phyloP scores from a whole-genome alignment of 2,113 vertebrate genomes.

The Lamprotornis superbus region DNA sequence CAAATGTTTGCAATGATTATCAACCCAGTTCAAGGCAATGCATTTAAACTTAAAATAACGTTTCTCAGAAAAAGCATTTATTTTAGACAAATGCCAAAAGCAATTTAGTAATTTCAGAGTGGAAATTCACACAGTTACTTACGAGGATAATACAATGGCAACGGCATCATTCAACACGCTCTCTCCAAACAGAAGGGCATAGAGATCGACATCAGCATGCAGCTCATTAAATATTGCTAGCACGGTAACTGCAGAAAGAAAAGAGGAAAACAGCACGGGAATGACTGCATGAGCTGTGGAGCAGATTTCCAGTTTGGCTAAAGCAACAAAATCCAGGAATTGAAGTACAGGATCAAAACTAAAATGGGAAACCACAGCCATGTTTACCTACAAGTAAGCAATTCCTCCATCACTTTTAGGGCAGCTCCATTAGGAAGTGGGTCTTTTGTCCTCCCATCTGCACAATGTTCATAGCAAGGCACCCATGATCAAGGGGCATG shows the following conservation, averaged over 20 bases:
- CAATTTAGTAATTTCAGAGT: background rate
- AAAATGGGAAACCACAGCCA: background rate
- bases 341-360: background rate
- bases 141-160: slow-evolving; percentile 96
- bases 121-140: slow-evolving; percentile 66
- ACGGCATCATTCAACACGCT: slow-evolving; percentile 97
- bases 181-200: slow-evolving; percentile 96
- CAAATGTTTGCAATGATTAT: background rate
- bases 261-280: background rate
- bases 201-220: slow-evolving; percentile 95
- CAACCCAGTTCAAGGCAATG: background rate
- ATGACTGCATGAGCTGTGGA: rapidly evolving
- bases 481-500: background rate
- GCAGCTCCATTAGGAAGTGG: background rate
- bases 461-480: background rate
- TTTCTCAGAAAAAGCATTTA: background rate
- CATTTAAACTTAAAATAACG: background rate
- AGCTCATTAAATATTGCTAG: slow-evolving; percentile 97
- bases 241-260: slow-evolving; percentile 84
- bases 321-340: background rate
- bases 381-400: background rate
- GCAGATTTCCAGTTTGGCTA: background rate
- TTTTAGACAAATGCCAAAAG: background rate
- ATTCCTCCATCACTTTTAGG: background rate
- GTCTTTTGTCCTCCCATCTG: background rate